Evolutionary conservation across 2,888 invertebrate species (phyloP), one percentile per base, ranked within the genome.

Genomic region (Metellina segmentata): DNA sequence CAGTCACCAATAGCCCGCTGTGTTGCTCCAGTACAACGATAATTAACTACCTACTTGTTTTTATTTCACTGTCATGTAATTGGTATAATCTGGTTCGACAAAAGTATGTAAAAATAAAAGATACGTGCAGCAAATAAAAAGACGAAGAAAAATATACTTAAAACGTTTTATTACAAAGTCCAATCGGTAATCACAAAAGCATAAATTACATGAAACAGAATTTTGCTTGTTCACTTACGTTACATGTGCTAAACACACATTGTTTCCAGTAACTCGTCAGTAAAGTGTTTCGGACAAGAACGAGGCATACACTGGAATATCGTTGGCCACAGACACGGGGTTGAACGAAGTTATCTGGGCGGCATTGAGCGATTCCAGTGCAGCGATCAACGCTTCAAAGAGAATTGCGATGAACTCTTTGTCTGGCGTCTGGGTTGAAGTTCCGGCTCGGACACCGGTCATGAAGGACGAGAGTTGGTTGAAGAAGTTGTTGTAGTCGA

Each of bases 111-210:
- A 9, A 16, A 61, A 11, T 61, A 61, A 11, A 61, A 9, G 61
- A 34, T 34, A 34, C 34, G 34, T 34, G 4, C 34, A 2, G 72
- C 72, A 20, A 20, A 19, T 72, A 19, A 72, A 72, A 20, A 5
- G 16, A 53, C 0, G 20, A 13, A 5, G 19, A 79, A 61, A 19
- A 79, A 34, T 11, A 79, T 34, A 34, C 11, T 34, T 20, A 13
- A 79, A 11, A 79, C 53, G 53, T 79, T 79, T 79, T 79, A 79
- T 79, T 79, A 61, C 34, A 53, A 79, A 78, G 77, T 78, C 51
- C 51, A 16, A 34, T 78, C 13, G 49, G 16, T 11, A 5, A 34
- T 51, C 53, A 79, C 79, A 79, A 79, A 79, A 53, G 20, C 16
- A 11, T 79, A 53, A 61, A 53, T 19, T 79, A 7, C 20, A 53